phyloP scores from a whole-genome alignment of 1,140 invertebrate species.

The Anagrus nilaparvatae region DNA sequence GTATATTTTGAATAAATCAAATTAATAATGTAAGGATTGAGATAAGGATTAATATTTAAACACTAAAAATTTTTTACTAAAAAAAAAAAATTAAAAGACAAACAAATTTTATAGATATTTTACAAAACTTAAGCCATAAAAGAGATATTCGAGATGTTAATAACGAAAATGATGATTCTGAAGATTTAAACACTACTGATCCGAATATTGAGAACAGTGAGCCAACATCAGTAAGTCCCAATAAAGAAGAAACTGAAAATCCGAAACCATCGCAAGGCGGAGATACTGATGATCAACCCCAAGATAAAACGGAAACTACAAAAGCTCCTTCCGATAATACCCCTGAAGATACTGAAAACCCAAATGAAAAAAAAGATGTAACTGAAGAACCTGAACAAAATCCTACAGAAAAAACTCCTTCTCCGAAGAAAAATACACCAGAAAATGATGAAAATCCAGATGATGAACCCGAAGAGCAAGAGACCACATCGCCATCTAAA shows the following conservation, averaged over 20 bases:
- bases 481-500: no score
- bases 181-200: neutral
- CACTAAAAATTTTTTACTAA: no score
- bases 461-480: slow-evolving; percentile 1
- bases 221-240: neutral
- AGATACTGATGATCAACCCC: neutral
- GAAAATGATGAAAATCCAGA: neutral
- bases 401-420: neutral
- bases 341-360: neutral
- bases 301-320: neutral
- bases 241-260: neutral
- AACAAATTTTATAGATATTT: no score
- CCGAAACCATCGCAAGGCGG: neutral
- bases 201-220: neutral
- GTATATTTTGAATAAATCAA: no score
- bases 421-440: neutral
- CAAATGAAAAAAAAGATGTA: neutral
- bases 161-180: neutral
- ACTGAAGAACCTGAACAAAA: neutral
- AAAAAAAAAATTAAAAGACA: no score
- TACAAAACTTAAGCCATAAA: no score
- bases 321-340: no score
- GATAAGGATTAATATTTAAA: neutral
- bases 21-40: no score
- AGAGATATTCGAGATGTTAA: neutral